phyloP scores from a whole-genome alignment of 2,797 vertebrate species.

The Gobionotothen gibberifrons region DNA sequence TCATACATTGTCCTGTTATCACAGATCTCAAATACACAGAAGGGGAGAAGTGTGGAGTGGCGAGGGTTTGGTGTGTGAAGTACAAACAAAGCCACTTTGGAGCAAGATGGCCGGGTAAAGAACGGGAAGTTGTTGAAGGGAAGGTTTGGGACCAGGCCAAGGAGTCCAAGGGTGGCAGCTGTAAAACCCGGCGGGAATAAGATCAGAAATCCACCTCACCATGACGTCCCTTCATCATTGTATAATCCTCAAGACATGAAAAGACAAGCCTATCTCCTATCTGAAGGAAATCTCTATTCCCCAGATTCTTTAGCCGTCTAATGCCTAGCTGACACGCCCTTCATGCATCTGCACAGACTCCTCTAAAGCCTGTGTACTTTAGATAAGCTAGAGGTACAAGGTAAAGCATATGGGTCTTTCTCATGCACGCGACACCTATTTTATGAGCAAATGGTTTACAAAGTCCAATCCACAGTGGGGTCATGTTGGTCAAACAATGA shows the following conservation, averaged over 20 bases:
- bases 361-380: slow-evolving; percentile 48
- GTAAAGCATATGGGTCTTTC: slow-evolving; percentile 37
- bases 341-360: slow-evolving; percentile 53
- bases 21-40: slow-evolving; percentile 50
- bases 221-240: slow-evolving; percentile 69
- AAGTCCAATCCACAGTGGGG: slow-evolving; percentile 9
- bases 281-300: slow-evolving; percentile 70
- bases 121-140: slow-evolving; percentile 15
- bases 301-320: slow-evolving; percentile 53
- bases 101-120: slow-evolving; percentile 3
- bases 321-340: slow-evolving; percentile 66
- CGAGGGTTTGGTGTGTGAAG: slow-evolving; percentile 27
- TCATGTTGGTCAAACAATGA: background rate
- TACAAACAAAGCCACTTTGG: slow-evolving; percentile 36
- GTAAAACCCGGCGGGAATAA: slow-evolving; percentile 60
- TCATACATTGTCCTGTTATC: slow-evolving; percentile 57
- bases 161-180: slow-evolving; percentile 59
- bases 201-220: slow-evolving; percentile 70
- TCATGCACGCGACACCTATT: slow-evolving; percentile 43
- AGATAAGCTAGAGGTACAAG: slow-evolving; percentile 55
- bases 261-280: slow-evolving; percentile 68
- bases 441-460: slow-evolving; percentile 32
- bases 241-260: slow-evolving; percentile 78
- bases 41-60: slow-evolving; percentile 36
- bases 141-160: slow-evolving; percentile 44